A percentile compares a stretch with the other conserved stretches of the same genome.
Evolutionary conservation across 2,888 invertebrate species (phyloP).

Genomic region (Lysandra coridon): DNA sequence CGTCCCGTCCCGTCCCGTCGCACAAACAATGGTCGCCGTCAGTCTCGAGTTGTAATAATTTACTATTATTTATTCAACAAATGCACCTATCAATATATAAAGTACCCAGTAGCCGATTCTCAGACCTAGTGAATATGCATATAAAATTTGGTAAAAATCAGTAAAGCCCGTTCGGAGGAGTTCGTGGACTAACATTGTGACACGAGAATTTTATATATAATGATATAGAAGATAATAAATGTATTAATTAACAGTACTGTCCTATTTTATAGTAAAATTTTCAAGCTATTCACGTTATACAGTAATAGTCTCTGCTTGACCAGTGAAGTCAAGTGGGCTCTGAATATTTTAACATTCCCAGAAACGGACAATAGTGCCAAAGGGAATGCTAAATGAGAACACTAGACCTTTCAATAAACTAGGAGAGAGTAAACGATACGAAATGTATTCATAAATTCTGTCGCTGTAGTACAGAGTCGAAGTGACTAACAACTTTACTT

Average conservation of each 20-base stretch:
- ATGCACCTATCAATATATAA: no score
- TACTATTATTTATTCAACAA: no score
- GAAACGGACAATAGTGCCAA: background rate
- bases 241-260: background rate
- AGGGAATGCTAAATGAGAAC: background rate
- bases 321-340: background rate
- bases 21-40: no score
- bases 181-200: no score
- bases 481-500: background rate
- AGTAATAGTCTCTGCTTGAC: background rate
- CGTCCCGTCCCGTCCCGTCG: no score
- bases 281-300: background rate
- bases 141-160: no score
- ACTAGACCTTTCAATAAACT: conserved; percentile 19
- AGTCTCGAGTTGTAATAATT: no score
- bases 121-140: no score
- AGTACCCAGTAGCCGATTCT: no score
- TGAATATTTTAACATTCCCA: conserved; percentile 8
- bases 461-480: background rate
- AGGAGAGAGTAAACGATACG: background rate
- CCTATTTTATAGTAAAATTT: background rate
- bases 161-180: no score
- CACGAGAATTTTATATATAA: background rate
- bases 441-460: background rate
- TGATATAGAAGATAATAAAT: no score